Evolutionary conservation across 2,888 invertebrate genomes (phyloP), one percentile per base, ranked within the genome.

Genomic region (Dasysyrphus albostriatus): DNA sequence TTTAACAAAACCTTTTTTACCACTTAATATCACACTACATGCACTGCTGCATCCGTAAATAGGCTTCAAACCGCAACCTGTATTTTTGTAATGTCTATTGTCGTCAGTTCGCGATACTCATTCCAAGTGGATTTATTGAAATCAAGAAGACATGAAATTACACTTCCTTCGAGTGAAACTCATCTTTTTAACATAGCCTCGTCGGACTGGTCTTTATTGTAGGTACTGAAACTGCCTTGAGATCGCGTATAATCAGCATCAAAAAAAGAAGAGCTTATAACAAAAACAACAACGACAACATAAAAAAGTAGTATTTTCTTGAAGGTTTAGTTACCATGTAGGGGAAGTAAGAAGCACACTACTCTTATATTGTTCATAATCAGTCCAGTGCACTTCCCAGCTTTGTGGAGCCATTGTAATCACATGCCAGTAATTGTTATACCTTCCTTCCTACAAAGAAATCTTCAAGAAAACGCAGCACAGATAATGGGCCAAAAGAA

Each of bases 141-240:
- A 47, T 85, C 84, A 70, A 77, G 72, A 73, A 69, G 69, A 85
- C 76, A 82, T 82, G 69, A 85, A 77, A 85, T 82, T 82, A 69
- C 73, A 74, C 82, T 78, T 81, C 76, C 70, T 67, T 69, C 16
- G 24, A 56, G 16, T 19, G 59, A 44, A 69, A 73, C 47, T 67
- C 65, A 59, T 82, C 82, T 61, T 49, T 82, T 73, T 69, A 76
- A 85, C 73, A 51, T 56, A 54, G 42, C 81, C 10, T 19, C 61
- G 61, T 49, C 49, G 67, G 67, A 81, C 39, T 73, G 76, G 70
- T 10, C 44, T 65, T 58, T 56, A 51, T 37, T 42, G 56, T 24
- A 24, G 24, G 24, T 58, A 29, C 65, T 47, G 19, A 12, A 65
- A 51, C 34, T 67, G 54, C 19, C 47, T 49, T 14, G 32, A 47